A percentile compares a stretch with the other conserved stretches of the same genome.
phyloP scores from a whole-genome alignment of 1,140 invertebrate species.

The Drosophila paulistorum region DNA sequence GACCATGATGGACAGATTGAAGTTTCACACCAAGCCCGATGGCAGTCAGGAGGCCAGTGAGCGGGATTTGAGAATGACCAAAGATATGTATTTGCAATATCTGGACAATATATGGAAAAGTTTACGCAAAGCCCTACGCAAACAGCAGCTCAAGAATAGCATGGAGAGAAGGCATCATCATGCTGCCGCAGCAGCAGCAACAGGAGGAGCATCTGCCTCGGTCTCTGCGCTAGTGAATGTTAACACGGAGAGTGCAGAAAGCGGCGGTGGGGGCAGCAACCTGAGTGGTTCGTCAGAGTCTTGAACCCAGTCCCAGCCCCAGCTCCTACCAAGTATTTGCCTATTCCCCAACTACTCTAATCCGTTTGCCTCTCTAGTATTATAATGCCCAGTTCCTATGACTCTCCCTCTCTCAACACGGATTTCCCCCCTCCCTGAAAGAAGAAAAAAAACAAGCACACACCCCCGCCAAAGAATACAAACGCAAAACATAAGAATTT shows the following conservation, averaged over 20 bases:
- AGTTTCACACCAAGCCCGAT: constrained; percentile 61
- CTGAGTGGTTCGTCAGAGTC: constrained; percentile 27
- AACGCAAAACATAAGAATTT: constrained; percentile 52
- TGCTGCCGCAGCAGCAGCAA: background rate
- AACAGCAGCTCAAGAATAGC: constrained; percentile 31
- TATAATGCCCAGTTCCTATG: background rate
- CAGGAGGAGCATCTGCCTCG: constrained; percentile 2
- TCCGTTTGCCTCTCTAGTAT: constrained; percentile 4
- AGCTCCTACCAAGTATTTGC: background rate
- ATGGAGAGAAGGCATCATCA: constrained; percentile 22
- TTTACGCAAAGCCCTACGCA: constrained; percentile 34
- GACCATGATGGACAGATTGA: constrained; percentile 56
- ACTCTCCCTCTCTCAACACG: background rate
- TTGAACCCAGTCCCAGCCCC: constrained; percentile 2
- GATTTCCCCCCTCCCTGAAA: background rate
- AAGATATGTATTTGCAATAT: constrained; percentile 61
- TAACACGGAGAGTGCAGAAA: constrained; percentile 41
- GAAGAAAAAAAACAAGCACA: background rate
- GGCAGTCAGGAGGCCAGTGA: constrained; percentile 48
- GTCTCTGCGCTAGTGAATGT: background rate
- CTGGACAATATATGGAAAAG: constrained; percentile 56
- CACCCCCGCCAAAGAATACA: constrained; percentile 12
- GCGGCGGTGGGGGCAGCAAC: constrained; percentile 6
- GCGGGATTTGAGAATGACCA: constrained; percentile 64
- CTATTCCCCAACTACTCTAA: background rate